These are phyloP conservation scores for Agriotes lineatus DNA, from an alignment of 2,888 invertebrate genomes.

Conservation along the genomic window DNA sequence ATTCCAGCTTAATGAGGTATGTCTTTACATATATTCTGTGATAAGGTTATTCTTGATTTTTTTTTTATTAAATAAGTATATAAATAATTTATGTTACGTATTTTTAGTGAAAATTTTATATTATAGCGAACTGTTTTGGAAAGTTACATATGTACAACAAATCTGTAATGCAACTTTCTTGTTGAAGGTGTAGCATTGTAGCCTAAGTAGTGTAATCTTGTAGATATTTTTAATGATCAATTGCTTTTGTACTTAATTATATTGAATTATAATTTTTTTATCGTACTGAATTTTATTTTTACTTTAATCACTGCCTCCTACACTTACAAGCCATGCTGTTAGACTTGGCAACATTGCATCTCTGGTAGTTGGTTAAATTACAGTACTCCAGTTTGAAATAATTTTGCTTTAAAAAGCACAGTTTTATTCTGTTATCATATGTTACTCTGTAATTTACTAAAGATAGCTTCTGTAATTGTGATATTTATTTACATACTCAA, in stretches of 20 bases:
- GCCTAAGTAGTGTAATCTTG: constrained; percentile 2
- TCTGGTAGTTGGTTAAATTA: no score
- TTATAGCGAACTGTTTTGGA: not conserved
- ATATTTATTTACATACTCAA: no score
- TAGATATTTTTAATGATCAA: constrained; percentile 16
- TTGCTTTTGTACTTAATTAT: constrained; percentile 28
- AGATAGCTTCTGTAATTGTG: no score
- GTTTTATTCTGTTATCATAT: no score
- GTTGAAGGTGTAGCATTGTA: not conserved
- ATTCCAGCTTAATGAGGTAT: constrained; percentile 12
- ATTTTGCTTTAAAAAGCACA: no score
- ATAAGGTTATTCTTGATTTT: constrained; percentile 19
- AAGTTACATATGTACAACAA: not conserved
- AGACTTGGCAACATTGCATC: no score
- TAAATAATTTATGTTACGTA: constrained; percentile 2
- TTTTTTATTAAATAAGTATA: constrained; percentile 8
- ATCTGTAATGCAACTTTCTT: not conserved
- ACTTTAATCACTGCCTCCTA: no score
- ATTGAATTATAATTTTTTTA: constrained; percentile 7
- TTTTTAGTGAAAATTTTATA: not conserved
- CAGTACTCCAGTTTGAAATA: no score
- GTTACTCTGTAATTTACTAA: no score
- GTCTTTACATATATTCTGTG: constrained; percentile 24
- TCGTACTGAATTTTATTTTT: no score
- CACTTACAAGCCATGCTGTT: no score